Conservation (phyloP, 2,113 vertebrate genomes). For the Numida meleagris region DNA sequence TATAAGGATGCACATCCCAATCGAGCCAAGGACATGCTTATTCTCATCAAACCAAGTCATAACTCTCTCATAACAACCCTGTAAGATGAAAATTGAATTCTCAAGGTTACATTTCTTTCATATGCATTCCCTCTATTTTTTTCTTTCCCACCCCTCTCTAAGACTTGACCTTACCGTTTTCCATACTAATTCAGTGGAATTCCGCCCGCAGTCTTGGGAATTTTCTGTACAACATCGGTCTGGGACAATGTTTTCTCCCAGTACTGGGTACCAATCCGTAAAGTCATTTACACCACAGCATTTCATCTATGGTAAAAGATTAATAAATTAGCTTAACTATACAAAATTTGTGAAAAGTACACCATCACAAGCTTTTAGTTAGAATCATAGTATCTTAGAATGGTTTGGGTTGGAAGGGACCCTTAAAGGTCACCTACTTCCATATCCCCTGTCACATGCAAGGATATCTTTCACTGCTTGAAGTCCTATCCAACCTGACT, state of each 20-base stretch:
- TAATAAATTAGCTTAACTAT: neutral
- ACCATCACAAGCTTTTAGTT: neutral
- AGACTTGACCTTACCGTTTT: constrained; percentile 78
- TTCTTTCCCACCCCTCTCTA: neutral
- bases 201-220: constrained; percentile 92
- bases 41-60: constrained; percentile 94
- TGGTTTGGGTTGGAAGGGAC: neutral
- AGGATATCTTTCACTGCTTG: neutral
- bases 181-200: constrained; percentile 90
- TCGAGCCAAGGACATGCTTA: constrained; percentile 91
- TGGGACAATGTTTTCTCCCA: constrained; percentile 91
- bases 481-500: neutral
- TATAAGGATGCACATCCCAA: constrained; percentile 93
- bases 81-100: constrained; percentile 10
- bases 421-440: neutral
- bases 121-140: neutral
- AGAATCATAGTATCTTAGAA: neutral
- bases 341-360: neutral
- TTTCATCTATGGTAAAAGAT: constrained; percentile 83
- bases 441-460: too few relatives aligned
- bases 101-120: neutral
- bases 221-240: constrained; percentile 97
- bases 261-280: constrained; percentile 92
- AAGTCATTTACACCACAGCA: constrained; percentile 94
- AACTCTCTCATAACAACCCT: constrained; percentile 96